Evolutionary conservation across 1,140 invertebrate genomes (phyloP).

Genomic region (Arion vulgaris): DNA sequence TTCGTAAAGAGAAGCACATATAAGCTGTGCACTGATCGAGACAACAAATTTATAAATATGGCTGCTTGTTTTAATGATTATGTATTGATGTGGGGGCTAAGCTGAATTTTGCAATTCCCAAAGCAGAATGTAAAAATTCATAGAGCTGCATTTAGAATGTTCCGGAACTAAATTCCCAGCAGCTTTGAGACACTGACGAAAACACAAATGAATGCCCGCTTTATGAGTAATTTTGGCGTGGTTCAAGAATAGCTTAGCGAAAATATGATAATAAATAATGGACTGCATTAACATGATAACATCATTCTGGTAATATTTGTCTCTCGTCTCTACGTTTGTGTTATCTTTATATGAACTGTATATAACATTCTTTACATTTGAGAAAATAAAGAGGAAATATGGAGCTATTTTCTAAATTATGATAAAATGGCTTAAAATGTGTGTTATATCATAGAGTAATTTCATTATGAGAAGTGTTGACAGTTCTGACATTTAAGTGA

Average conservation of each 20-base stretch:
- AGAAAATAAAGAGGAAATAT: no score
- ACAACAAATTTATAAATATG: not conserved
- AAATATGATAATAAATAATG: not conserved
- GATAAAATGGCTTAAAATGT: no score
- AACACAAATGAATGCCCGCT: constrained; percentile 7
- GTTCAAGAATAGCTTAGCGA: not conserved
- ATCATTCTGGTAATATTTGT: not conserved
- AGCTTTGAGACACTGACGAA: not conserved
- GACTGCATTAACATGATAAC: not conserved
- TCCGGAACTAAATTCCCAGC: not conserved
- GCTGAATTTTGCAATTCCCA: constrained; percentile 13
- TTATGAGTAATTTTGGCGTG: not conserved
- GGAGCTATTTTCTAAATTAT: no score
- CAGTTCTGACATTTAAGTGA: no score
- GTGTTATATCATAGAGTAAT: no score
- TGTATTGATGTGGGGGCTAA: not conserved
- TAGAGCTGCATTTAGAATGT: not conserved
- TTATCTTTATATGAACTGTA: no score
- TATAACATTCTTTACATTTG: no score
- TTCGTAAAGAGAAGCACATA: not conserved
- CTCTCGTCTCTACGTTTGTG: no score
- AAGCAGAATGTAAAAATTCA: no score
- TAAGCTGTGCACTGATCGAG: not conserved
- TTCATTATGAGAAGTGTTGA: no score
- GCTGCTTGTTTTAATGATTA: not conserved